Conservation (phyloP, 2,888 invertebrate species). For the Orgyia antiqua region DNA sequence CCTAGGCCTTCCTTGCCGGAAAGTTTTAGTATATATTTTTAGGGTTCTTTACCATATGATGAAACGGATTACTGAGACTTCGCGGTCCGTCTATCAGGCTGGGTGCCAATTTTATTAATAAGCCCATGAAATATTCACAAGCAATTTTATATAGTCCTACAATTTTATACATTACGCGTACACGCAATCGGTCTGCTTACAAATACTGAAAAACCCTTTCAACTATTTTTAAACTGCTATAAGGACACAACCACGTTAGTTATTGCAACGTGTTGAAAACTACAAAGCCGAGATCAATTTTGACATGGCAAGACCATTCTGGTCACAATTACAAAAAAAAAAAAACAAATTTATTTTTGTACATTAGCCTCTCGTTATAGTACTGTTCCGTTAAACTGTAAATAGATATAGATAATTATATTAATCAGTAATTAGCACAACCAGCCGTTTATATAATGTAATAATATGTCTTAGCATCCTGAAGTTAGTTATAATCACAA, state of each 20-base stretch:
- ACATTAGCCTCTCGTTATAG: slow-evolving; percentile 62
- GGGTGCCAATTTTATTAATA: no score
- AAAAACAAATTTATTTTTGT: slow-evolving; percentile 39
- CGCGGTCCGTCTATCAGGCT: no score
- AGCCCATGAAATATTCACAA: no score
- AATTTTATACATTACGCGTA: no score
- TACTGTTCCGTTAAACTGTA: slow-evolving; percentile 57
- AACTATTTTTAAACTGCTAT: slow-evolving; percentile 47
- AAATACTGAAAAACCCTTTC: no score
- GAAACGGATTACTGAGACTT: no score
- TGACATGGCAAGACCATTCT: slow-evolving; percentile 62
- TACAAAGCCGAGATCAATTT: slow-evolving; percentile 70
- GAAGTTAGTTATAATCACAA: slow-evolving; percentile 32
- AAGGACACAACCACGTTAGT: slow-evolving; percentile 41
- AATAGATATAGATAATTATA: slow-evolving; percentile 17
- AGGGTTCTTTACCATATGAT: no score
- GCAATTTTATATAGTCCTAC: no score
- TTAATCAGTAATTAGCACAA: slow-evolving; percentile 34
- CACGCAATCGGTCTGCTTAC: no score
- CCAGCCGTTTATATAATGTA: no score
- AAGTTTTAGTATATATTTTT: no score
- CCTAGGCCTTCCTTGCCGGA: no score
- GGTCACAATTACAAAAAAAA: slow-evolving; percentile 44
- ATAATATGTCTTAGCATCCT: slow-evolving; percentile 36
- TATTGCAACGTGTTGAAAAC: slow-evolving; percentile 34